phyloP scores from a whole-genome alignment of 2,797 vertebrate species.

The Scomberomorus guttatus region DNA sequence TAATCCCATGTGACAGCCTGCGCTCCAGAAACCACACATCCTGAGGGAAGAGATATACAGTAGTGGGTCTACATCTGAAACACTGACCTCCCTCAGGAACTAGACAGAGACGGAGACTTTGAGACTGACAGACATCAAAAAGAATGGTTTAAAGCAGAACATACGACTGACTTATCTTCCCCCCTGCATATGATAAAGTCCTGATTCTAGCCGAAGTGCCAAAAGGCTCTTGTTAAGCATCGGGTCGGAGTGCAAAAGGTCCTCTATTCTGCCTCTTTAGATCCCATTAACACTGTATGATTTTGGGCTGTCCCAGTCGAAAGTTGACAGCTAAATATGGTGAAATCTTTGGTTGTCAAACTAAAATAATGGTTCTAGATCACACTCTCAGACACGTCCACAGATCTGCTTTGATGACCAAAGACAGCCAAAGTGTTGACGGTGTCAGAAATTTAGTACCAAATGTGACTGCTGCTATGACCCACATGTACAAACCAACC shows the following conservation, averaged over 20 bases:
- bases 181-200: background rate
- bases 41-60: conserved; percentile 7
- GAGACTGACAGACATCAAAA: background rate
- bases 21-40: background rate
- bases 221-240: conserved; percentile 10
- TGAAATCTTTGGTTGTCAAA: no score
- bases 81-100: conserved; percentile 7
- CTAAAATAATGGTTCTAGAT: no score
- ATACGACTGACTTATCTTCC: background rate
- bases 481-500: no score
- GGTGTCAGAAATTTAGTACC: no score
- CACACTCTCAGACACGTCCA: no score
- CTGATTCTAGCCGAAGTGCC: background rate
- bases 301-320: background rate
- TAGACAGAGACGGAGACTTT: background rate
- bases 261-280: background rate
- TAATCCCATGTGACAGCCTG: conserved; percentile 19
- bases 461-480: no score
- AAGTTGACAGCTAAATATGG: no score
- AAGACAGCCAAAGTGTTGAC: no score
- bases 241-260: background rate
- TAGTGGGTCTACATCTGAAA: background rate
- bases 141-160: background rate
- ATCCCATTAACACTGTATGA: background rate
- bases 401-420: no score